phyloP scores from a whole-genome alignment of 2,888 invertebrate species.

The Nysson spinosus region DNA sequence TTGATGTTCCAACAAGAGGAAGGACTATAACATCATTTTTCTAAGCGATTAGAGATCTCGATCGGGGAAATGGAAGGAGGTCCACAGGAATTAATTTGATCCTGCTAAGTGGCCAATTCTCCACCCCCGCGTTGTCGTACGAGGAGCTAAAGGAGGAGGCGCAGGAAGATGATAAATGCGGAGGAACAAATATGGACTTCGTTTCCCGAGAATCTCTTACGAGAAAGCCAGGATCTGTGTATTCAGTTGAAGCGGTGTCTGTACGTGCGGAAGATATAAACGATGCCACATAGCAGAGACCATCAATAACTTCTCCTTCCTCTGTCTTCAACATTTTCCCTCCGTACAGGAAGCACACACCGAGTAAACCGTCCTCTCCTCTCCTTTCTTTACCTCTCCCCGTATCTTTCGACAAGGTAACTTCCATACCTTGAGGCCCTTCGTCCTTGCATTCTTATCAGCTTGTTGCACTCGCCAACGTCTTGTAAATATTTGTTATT shows the following conservation, averaged over 20 bases:
- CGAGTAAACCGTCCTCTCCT: constrained; percentile 30
- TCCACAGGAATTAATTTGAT: constrained; percentile 33
- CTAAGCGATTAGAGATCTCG: constrained; percentile 11
- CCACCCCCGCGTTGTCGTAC: constrained; percentile 22
- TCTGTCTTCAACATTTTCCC: constrained; percentile 35
- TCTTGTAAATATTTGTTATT: not conserved
- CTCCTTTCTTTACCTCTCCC: too few species aligned
- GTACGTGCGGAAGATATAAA: constrained; percentile 71
- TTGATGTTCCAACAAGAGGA: not conserved
- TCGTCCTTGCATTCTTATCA: constrained; percentile 10
- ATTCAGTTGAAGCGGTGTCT: constrained; percentile 61
- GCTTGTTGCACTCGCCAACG: not conserved
- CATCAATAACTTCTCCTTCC: constrained; percentile 69
- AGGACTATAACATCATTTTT: constrained; percentile 14
- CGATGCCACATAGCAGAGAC: constrained; percentile 63
- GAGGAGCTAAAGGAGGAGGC: constrained; percentile 12
- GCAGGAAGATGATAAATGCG: constrained; percentile 42
- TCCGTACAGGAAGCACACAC: constrained; percentile 42
- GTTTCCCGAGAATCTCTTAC: constrained; percentile 34
- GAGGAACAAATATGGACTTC: constrained; percentile 47
- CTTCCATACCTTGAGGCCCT: constrained; percentile 20
- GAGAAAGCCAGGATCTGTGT: constrained; percentile 59
- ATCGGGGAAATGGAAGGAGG: constrained; percentile 5
- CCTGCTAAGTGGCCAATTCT: constrained; percentile 35
- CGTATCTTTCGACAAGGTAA: constrained; percentile 25